phyloP scores from a whole-genome alignment of 2,113 vertebrate species.

The Kobus ellipsiprymnus region DNA sequence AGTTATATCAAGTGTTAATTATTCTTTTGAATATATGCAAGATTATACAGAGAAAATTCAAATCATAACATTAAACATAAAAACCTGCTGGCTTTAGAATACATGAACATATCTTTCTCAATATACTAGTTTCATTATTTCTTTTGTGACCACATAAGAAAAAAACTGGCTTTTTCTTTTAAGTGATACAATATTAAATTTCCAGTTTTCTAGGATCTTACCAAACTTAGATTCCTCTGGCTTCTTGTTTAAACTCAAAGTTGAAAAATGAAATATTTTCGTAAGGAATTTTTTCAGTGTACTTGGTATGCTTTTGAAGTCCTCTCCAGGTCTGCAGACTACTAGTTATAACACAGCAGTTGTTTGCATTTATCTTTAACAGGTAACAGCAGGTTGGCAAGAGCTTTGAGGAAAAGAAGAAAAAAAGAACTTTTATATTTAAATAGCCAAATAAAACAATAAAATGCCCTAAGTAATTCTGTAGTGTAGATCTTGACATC shows the following conservation, averaged over 20 bases:
- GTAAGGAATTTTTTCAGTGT: neutral
- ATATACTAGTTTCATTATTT: slow-evolving; percentile 6
- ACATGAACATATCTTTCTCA: neutral
- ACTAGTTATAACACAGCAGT: neutral
- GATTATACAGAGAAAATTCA: neutral
- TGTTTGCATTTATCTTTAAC: neutral
- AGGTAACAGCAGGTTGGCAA: neutral
- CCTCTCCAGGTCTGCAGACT: neutral
- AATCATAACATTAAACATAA: neutral
- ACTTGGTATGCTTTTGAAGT: neutral
- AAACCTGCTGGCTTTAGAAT: neutral
- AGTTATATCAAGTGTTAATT: neutral
- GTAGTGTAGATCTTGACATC: neutral
- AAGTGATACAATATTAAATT: neutral
- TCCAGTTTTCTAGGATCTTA: neutral
- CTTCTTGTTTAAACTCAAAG: neutral
- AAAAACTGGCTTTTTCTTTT: neutral
- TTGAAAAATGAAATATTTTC: neutral
- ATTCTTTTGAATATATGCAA: neutral
- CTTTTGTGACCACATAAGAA: neutral
- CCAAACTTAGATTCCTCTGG: neutral
- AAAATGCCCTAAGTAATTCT: neutral
- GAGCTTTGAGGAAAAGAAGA: neutral
- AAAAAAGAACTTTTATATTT: neutral
- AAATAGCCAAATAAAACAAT: neutral